These are phyloP conservation scores for Spisula subtruncata DNA, from an alignment of 2,888 invertebrate species.

Conservation along the genomic window DNA sequence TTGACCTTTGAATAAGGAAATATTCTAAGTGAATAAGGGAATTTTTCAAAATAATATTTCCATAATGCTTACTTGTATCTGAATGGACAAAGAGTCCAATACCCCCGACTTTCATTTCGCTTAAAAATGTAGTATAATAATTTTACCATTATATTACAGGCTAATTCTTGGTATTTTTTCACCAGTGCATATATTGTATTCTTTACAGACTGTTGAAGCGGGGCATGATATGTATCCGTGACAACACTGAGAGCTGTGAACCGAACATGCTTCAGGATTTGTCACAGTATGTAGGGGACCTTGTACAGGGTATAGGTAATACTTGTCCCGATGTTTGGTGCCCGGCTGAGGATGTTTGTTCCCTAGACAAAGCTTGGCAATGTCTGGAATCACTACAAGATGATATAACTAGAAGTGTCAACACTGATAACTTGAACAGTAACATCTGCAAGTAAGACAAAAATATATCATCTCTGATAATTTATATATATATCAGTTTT, in stretches of 20 bases:
- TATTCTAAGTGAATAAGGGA: no score
- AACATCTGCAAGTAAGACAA: constrained; percentile 54
- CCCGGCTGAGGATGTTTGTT: constrained; percentile 49
- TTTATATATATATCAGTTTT: no score
- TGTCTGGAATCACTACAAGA: constrained; percentile 47
- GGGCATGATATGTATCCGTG: constrained; percentile 59
- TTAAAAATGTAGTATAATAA: no score
- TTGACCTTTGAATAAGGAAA: no score
- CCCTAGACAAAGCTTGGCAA: constrained; percentile 46
- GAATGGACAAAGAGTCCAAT: no score
- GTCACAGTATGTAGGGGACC: constrained; percentile 33
- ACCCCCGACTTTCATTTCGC: no score
- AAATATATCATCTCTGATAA: no score
- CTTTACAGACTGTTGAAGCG: constrained; percentile 55
- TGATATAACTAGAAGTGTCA: neutral
- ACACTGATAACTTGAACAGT: constrained; percentile 33
- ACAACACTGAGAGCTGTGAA: constrained; percentile 59
- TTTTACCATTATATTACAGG: no score
- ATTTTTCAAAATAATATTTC: no score
- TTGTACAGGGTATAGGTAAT: constrained; percentile 43
- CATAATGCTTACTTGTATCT: no score
- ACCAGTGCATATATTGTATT: neutral
- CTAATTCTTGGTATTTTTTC: no score
- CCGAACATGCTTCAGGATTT: constrained; percentile 7
- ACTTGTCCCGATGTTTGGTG: constrained; percentile 63